Base-by-base conservation (phyloP, 2,113 vertebrate genomes). In the Tychaedon coryphoeus region DNA sequence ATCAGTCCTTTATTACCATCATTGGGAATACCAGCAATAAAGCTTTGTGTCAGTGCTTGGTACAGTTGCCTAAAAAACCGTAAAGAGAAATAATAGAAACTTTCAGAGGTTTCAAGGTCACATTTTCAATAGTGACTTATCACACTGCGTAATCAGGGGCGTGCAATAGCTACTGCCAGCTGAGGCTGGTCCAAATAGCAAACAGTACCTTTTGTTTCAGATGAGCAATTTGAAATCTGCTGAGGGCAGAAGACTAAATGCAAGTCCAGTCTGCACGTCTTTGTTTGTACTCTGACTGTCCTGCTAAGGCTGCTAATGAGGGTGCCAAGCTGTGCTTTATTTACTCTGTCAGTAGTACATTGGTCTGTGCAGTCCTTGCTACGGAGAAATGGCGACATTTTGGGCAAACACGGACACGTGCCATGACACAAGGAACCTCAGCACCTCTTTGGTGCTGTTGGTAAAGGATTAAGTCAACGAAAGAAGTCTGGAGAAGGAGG, bases 21-120 rank as follows among this genome's bases (percentile, higher is more conserved):
- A 38, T 1, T 4, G 6, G 62, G 40, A 89, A 76, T 19, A 34
- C 23, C 22, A 78, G 80, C 56, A 71, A 84, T 85, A 95, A 91
- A 88, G 70, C 36, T 65, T 77, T 92, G 51, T 51, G 56, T 71
- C 72, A 90, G 70, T 6, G 3, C 64, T 83, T 88, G 75, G 85
- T 38, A 94, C 74, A 88, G 64, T 66, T 82, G 79, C 69, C 83
- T 94, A 50, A 40, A 90, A 86, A 94, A 90, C 79, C 18, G 1
- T 86, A 84, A 79, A 86, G 82, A 75, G 76, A 86, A 95, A 94
- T 88, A 92, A 83, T 24, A 82, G 90, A 81, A 94, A 95, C 75
- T 94, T 95, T 80, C 29, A 33, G 67, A 93, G 31, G 56, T 75
- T 93, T 93, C 92, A 96, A 95, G 94, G 88, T 93, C 60, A 90